These are phyloP conservation scores for Phyllopteryx taeniolatus DNA, from an alignment of 2,113 vertebrate species.

Conservation along the genomic window DNA sequence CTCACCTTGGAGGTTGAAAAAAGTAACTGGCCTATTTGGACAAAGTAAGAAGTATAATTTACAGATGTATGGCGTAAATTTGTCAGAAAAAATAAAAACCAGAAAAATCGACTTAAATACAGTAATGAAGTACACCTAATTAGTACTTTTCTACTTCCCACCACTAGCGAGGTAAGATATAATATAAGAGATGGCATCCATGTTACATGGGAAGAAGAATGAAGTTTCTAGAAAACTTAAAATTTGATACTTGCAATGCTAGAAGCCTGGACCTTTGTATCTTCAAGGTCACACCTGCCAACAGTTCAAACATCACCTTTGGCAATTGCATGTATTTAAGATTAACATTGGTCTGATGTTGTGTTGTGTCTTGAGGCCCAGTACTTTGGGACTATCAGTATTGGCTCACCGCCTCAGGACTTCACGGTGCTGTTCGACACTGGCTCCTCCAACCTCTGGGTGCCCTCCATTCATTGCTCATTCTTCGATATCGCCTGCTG, in stretches of 20 bases:
- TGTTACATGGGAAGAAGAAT: neutral
- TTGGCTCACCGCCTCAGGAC: conserved; percentile 82
- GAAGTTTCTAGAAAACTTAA: neutral
- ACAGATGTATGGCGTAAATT: too few relatives aligned
- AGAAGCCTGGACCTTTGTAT: neutral
- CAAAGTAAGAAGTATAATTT: too few relatives aligned
- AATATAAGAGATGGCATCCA: neutral
- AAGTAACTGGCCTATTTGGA: too few relatives aligned
- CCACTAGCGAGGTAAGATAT: too few relatives aligned
- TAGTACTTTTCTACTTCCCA: too few relatives aligned
- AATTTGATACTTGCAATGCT: neutral
- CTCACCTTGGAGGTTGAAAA: too few relatives aligned
- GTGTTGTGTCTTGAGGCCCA: conserved; percentile 70
- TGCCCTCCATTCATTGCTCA: conserved; percentile 80
- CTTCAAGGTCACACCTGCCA: neutral
- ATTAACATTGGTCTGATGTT: neutral
- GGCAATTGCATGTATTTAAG: neutral
- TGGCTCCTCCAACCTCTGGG: conserved; percentile 87
- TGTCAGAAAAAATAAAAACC: too few relatives aligned
- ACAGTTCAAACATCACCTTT: neutral
- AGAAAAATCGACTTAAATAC: too few relatives aligned
- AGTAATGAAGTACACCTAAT: too few relatives aligned
- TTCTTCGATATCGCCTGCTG: conserved; percentile 82
- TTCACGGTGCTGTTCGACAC: conserved; percentile 88
- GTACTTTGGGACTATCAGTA: conserved; percentile 81